Base-by-base conservation (phyloP, 2,888 invertebrate genomes). In the Nasonovia ribisnigri region DNA sequence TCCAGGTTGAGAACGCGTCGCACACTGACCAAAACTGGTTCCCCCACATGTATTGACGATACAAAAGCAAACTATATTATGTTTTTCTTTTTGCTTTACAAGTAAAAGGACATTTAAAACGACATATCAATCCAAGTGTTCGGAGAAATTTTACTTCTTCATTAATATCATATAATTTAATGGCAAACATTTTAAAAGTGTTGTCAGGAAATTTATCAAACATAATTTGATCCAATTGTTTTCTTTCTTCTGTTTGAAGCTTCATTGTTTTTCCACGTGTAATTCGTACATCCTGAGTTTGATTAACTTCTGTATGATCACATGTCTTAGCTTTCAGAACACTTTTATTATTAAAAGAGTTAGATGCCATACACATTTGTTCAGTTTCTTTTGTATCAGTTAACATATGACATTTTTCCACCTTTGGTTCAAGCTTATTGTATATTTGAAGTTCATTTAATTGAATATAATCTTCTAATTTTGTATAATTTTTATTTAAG, bases 401-500 rank as follows among this genome's bases (percentile, higher is more conserved):
- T 57, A 84, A 42, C 11, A 91, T 29, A 3, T 24, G 1, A 29
- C 24, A 84, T 20, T 36, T 67, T 29, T 88, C 57, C 11, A 51
- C n/a, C 16, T 86, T 93, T 51, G 90, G 43, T 93, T 88, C 42
- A 29, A 88, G 90, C 3, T 86, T 26, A 36, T 94, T 93, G 16
- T 89, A 89, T 92, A 88, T 90, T 90, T 84, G 90, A 84, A 91
- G 46, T 94, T 91, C 90, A 84, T 92, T 92, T 26, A 54, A 91
- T 42, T 67, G 57, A 42, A 94, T 93, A 94, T 60, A 92, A n/a
- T 91, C 24, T 92, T 94, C 94, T 86, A 60, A 92, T 92, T 93
- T 87, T 24, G 84, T 91, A 60, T 67, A 88, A 84, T 94, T 93
- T 93, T 91, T 95, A 91, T 77, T 57, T n/a, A 3, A 26, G 36